A percentile compares a stretch with the other conserved stretches of the same genome.
Conservation (phyloP, 2,113 vertebrate genomes). For the Phrynosoma blainvillii region DNA sequence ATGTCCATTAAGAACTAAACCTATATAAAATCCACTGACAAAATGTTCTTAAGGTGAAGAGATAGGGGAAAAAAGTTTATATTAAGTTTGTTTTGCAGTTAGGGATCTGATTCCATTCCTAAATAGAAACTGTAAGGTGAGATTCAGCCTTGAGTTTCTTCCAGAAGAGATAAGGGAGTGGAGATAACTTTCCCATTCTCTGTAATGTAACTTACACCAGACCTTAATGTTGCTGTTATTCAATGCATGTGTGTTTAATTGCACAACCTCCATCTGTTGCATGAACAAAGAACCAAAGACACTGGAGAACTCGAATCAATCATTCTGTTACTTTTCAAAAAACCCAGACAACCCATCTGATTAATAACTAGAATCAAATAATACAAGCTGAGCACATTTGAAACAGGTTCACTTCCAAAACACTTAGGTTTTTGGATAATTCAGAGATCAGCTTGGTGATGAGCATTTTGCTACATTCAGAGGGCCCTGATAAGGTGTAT, state of each 20-base stretch:
- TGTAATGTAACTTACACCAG: neutral
- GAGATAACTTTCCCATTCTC: constrained; percentile 14
- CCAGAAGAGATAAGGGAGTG: constrained; percentile 1
- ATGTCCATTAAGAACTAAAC: neutral
- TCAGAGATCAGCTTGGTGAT: neutral
- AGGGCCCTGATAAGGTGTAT: neutral
- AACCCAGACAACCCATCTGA: neutral
- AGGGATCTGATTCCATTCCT: neutral
- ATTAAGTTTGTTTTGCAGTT: neutral
- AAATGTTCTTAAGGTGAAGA: neutral
- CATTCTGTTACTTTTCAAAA: neutral
- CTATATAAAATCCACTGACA: neutral
- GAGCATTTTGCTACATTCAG: too few relatives aligned
- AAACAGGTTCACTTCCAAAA: neutral
- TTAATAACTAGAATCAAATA: constrained; percentile 18
- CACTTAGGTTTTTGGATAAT: neutral
- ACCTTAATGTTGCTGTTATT: constrained; percentile 17
- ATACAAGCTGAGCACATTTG: neutral
- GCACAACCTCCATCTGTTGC: constrained; percentile 28
- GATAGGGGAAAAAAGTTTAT: neutral
- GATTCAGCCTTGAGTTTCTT: constrained; percentile 4
- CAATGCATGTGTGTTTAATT: constrained; percentile 22
- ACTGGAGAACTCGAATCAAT: constrained; percentile 1
- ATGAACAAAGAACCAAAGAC: constrained; percentile 12
- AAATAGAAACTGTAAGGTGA: constrained; percentile 12